Evolutionary conservation across 2,888 invertebrate species (phyloP).

Genomic region (Melinaea marsaeus): DNA sequence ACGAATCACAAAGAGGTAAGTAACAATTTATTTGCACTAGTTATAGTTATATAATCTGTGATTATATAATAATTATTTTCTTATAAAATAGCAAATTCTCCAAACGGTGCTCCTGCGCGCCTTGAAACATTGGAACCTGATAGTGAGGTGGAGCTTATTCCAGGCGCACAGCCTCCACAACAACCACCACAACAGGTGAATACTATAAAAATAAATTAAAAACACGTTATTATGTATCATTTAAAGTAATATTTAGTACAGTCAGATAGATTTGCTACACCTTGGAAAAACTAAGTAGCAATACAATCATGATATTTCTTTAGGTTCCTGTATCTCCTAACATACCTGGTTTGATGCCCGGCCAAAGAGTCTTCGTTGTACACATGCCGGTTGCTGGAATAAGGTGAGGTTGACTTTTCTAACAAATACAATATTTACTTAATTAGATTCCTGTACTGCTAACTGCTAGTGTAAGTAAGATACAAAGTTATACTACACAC

Average conservation of each 20-base stretch:
- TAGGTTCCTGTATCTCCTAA: conserved; percentile 60
- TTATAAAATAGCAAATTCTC: conserved; percentile 12
- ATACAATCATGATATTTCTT: conserved; percentile 5
- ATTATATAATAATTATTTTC: not conserved
- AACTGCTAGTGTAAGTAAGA: no score
- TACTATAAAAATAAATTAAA: not conserved
- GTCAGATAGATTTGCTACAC: no score
- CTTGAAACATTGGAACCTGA: conserved; percentile 67
- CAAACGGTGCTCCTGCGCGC: conserved; percentile 43
- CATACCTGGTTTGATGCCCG: conserved; percentile 63
- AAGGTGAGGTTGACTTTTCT: conserved; percentile 39
- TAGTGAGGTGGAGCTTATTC: conserved; percentile 69
- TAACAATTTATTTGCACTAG: not conserved
- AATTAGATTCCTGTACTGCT: no score
- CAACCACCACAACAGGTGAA: conserved; percentile 66
- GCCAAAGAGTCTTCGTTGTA: conserved; percentile 78
- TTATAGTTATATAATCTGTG: not conserved
- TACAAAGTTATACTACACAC: no score
- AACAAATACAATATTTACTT: not conserved
- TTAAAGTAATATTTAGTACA: not conserved
- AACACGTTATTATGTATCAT: not conserved
- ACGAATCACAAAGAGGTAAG: conserved; percentile 56
- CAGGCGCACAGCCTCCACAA: conserved; percentile 64
- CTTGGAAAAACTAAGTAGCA: not conserved
- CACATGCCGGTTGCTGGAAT: conserved; percentile 74